phyloP scores from a whole-genome alignment of 2,888 invertebrate species.

The Meteorus colon region DNA sequence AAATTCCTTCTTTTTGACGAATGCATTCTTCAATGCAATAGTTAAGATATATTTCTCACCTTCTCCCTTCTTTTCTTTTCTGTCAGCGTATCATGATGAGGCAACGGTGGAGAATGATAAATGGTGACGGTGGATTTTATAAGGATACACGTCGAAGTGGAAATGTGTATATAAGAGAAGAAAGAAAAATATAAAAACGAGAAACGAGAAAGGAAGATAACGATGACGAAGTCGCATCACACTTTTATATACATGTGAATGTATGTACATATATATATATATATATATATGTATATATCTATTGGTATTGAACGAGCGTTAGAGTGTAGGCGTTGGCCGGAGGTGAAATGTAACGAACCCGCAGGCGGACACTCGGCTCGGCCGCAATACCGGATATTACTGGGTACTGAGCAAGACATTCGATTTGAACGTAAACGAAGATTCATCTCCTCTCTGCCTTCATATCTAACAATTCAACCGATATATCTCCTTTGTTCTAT shows the following conservation, averaged over 20 bases:
- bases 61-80: neutral
- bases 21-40: conserved; percentile 7
- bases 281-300: conserved; percentile 27
- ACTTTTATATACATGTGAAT: neutral
- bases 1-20: neutral
- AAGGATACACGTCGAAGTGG: conserved; percentile 18
- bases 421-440: conserved; percentile 64
- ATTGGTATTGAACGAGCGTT: conserved; percentile 42
- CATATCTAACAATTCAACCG: conserved; percentile 9
- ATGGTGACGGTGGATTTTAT: conserved; percentile 25
- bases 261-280: neutral
- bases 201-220: conserved; percentile 37
- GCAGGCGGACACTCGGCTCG: conserved; percentile 52
- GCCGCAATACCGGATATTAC: conserved; percentile 65
- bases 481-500: neutral
- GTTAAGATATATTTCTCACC: conserved; percentile 6
- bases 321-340: conserved; percentile 46
- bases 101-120: conserved; percentile 33
- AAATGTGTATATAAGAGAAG: conserved; percentile 36
- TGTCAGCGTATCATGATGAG: conserved; percentile 2
- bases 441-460: conserved; percentile 50
- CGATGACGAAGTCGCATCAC: conserved; percentile 45
- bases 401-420: conserved; percentile 64
- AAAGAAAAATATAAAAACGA: conserved; percentile 19
- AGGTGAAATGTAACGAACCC: conserved; percentile 59